Conservation (phyloP, 2,113 vertebrate genomes). For the Erpornis zantholeuca region DNA sequence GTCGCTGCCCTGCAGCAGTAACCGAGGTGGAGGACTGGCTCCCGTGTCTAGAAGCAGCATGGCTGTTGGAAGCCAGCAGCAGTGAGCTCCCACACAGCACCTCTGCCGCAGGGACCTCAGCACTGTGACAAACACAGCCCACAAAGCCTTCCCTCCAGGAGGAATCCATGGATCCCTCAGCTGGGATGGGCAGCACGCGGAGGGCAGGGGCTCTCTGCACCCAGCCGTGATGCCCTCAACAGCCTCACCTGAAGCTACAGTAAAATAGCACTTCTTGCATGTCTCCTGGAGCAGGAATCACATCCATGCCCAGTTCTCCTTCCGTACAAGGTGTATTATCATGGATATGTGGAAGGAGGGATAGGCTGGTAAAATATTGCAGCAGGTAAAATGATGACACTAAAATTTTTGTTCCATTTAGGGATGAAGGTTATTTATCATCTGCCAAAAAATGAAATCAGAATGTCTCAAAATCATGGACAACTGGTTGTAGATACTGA, state of each 20-base stretch:
- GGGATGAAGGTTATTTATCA: background rate
- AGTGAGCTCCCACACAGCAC: background rate
- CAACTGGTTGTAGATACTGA: background rate
- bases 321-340: background rate
- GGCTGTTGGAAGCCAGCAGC: background rate
- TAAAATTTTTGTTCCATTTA: background rate
- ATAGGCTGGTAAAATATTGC: background rate
- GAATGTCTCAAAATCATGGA: background rate
- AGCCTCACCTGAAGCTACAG: background rate
- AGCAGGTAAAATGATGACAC: background rate
- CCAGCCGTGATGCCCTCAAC: background rate
- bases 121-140: background rate
- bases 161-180: background rate
- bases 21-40: background rate
- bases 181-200: background rate
- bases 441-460: background rate
- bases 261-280: background rate
- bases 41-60: fast-evolving
- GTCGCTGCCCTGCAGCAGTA: background rate
- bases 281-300: background rate
- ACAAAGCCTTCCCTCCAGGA: background rate
- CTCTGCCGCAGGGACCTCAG: background rate
- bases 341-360: background rate
- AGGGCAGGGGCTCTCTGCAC: background rate
- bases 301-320: background rate